These are phyloP conservation scores for Zaprionus ornatus DNA, from an alignment of 1,140 invertebrate species.

Conservation along the genomic window DNA sequence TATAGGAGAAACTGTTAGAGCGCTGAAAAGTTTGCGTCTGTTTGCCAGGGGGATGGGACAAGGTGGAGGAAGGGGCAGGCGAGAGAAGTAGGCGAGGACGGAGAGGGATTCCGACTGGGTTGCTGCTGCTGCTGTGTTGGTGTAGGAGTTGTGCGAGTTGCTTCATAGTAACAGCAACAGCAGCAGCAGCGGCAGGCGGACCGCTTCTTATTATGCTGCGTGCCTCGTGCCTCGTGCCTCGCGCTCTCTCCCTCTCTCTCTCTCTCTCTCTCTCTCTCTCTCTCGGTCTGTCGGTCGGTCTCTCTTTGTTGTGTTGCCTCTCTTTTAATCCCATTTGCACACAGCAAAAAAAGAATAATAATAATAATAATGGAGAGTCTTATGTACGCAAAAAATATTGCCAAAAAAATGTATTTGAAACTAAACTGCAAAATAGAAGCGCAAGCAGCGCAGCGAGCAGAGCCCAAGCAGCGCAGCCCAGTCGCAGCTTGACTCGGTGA, in stretches of 20 bases:
- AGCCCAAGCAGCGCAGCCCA: not conserved
- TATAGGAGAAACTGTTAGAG: slow-evolving; percentile 55
- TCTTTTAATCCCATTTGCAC: slow-evolving; percentile 43
- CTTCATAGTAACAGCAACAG: slow-evolving; percentile 30
- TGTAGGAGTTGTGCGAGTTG: slow-evolving; percentile 27
- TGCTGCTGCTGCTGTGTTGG: slow-evolving; percentile 38
- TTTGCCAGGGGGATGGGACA: slow-evolving; percentile 21
- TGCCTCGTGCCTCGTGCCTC: not conserved
- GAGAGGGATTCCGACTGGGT: not conserved
- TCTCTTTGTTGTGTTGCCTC: slow-evolving; percentile 12
- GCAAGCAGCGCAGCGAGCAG: not conserved
- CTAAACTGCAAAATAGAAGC: slow-evolving; percentile 78
- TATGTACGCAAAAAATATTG: slow-evolving; percentile 66
- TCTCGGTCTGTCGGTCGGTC: too few species aligned
- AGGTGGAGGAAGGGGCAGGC: too few species aligned
- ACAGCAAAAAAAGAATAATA: slow-evolving; percentile 37
- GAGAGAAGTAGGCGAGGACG: too few species aligned
- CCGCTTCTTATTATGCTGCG: slow-evolving; percentile 30
- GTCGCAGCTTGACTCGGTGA: not conserved
- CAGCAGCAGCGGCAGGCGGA: slow-evolving; percentile 2
- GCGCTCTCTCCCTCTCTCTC: slow-evolving; percentile 8
- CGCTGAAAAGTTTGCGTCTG: slow-evolving; percentile 54
- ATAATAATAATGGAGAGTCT: slow-evolving; percentile 77
- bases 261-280: slow-evolving; percentile 8
- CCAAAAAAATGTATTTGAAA: slow-evolving; percentile 77